Base-by-base conservation (phyloP, 2,888 invertebrate genomes). In the Drosophila koepferae region DNA sequence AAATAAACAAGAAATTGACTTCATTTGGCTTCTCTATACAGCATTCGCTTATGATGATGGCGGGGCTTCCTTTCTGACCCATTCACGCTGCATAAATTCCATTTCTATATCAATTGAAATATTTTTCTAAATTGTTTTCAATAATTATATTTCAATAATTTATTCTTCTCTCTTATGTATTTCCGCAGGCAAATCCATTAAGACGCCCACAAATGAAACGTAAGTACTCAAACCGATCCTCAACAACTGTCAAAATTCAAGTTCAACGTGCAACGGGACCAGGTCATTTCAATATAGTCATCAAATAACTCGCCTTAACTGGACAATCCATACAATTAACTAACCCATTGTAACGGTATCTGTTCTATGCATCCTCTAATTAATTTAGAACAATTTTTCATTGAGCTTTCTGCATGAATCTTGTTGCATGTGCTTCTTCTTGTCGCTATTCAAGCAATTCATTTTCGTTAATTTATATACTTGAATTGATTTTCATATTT, bases 161-260 rank as follows among this genome's bases (percentile, higher is more conserved):
- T 46, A 3, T 2, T 54, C 18, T 1, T 55, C 28, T 28, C 18
- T 41, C 40, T 55, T 18, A 6, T n/a, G n/a, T 69, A 8, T 41
- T 10, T 69, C 80, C 91, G 51, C 91, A 93, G 93, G 90, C 40
- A 92, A 92, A 91, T 91, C 92, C 31, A 82, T 92, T 34, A 92
- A 92, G 81, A 89, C 92, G 74, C 81, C 91, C 58, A 91, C 92
- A 76, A 92, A 92, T 54, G 93, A 93, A 92, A 93, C 93, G 93
- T 93, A 92, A 93, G 93, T 93, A 89, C 43, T 46, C 36, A 14
- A 9, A 8, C 18, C 10, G 3, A 8, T 20, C 20, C 49, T 16
- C 23, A 40, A 18, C 18, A n/a, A 54, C 23, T 74, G 82, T 85
- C 77, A 80, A 84, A 87, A 89, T 81, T 46, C 46, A 74, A 75